phyloP scores from a whole-genome alignment of 53 echinoderm and acorn worm genomes.

The Echinarachnius parma region DNA sequence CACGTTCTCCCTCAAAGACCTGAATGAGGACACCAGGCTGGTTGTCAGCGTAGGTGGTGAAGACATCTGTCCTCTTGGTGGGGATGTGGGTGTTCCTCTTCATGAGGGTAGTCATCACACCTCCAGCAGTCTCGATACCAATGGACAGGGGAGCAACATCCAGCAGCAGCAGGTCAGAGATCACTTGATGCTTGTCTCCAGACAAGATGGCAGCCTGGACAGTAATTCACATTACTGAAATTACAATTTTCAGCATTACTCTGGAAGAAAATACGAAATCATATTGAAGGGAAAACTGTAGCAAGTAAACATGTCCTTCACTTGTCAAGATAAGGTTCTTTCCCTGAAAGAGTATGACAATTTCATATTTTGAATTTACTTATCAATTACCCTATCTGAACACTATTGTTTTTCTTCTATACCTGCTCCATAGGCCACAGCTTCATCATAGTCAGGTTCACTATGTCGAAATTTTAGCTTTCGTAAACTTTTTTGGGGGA shows the following conservation, averaged over 20 bases:
- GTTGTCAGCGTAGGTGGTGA: constrained; percentile 92
- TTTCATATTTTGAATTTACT: no score
- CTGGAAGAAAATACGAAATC: no score
- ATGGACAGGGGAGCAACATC: constrained; percentile 92
- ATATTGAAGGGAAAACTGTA: no score
- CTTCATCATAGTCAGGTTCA: constrained; percentile 98
- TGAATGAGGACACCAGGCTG: constrained; percentile 92
- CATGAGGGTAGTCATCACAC: constrained; percentile 84
- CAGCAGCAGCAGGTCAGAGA: constrained; percentile 77
- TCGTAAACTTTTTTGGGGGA: no score
- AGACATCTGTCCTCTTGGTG: constrained; percentile 57
- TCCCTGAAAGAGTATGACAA: no score
- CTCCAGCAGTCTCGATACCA: constrained; percentile 94
- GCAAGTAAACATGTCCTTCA: no score
- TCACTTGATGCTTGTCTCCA: constrained; percentile 90
- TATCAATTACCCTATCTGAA: no score
- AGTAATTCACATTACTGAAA: no score
- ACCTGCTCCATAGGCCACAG: constrained; percentile 99
- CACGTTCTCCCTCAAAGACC: constrained; percentile 92
- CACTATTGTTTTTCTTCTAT: constrained; percentile 25
- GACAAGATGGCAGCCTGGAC: constrained; percentile 85
- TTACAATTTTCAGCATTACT: no score
- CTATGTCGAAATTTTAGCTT: no score
- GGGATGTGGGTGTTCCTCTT: constrained; percentile 92
- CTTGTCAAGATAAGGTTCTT: no score